These are phyloP conservation scores for Darwinula stevensoni DNA, from an alignment of 2,888 invertebrate species.

Conservation along the genomic window DNA sequence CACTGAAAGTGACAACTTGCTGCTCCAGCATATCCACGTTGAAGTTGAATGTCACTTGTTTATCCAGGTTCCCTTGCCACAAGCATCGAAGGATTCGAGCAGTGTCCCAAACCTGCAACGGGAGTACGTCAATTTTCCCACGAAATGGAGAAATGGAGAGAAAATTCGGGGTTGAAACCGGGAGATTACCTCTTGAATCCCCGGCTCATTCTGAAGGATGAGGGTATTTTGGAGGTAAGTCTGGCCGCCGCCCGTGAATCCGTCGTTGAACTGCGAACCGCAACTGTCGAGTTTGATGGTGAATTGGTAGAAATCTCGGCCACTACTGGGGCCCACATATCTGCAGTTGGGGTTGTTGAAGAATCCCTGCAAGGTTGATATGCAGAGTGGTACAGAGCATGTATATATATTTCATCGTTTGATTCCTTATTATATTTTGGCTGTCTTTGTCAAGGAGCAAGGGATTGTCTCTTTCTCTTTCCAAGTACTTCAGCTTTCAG, in stretches of 20 bases:
- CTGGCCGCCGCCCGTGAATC: constrained; percentile 36
- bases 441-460: no score
- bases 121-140: neutral
- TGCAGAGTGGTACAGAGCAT: no score
- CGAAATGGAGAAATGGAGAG: neutral
- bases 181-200: constrained; percentile 30
- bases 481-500: no score
- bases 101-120: constrained; percentile 36
- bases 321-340: constrained; percentile 38
- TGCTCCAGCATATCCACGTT: constrained; percentile 49
- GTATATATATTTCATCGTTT: no score
- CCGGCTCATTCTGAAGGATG: constrained; percentile 43
- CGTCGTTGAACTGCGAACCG: constrained; percentile 46
- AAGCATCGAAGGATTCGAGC: constrained; percentile 42
- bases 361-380: no score
- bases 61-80: constrained; percentile 49
- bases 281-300: constrained; percentile 41
- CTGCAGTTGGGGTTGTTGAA: constrained; percentile 34
- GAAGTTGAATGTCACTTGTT: constrained; percentile 36
- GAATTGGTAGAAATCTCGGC: constrained; percentile 34
- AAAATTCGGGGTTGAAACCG: no score
- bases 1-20: constrained; percentile 49
- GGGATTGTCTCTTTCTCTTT: no score
- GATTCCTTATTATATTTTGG: no score
- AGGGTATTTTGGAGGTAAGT: constrained; percentile 47